Conservation (phyloP, 2,888 invertebrate genomes). For the Zaprionus lineosus region DNA sequence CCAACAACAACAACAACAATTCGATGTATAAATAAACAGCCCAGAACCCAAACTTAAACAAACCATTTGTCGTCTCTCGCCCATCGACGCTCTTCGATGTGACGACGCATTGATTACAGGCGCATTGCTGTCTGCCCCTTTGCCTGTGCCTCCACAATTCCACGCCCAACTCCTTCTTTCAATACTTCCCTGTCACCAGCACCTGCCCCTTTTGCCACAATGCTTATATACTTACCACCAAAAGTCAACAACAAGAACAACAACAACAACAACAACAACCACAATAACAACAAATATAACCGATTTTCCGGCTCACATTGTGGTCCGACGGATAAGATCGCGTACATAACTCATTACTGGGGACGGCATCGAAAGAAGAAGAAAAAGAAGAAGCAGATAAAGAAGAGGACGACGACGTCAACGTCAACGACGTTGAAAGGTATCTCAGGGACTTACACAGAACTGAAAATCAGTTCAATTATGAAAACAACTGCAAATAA, state of each 20-base stretch:
- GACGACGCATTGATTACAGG: conserved; percentile 75
- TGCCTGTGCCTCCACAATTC: neutral
- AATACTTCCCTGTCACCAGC: too few relatives aligned
- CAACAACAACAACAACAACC: neutral
- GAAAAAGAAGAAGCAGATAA: conserved; percentile 59
- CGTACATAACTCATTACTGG: conserved; percentile 77
- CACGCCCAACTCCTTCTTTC: neutral
- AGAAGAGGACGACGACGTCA: conserved; percentile 29
- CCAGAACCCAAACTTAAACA: conserved; percentile 67
- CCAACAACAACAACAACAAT: conserved; percentile 38
- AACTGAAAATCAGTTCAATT: conserved; percentile 5
- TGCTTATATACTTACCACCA: conserved; percentile 10
- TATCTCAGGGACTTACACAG: neutral
- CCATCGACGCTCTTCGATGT: conserved; percentile 58
- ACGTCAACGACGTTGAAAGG: neutral
- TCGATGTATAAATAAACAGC: conserved; percentile 70
- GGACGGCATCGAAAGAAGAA: too few relatives aligned
- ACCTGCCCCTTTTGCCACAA: neutral
- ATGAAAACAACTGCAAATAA: neutral
- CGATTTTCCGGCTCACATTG: conserved; percentile 46
- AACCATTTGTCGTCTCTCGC: conserved; percentile 64
- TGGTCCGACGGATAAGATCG: conserved; percentile 68
- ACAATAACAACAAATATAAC: conserved; percentile 42
- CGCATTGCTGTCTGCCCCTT: conserved; percentile 44
- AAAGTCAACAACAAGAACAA: neutral